Conservation (phyloP, 1,140 invertebrate species). For the Nilaparvata lugens region DNA sequence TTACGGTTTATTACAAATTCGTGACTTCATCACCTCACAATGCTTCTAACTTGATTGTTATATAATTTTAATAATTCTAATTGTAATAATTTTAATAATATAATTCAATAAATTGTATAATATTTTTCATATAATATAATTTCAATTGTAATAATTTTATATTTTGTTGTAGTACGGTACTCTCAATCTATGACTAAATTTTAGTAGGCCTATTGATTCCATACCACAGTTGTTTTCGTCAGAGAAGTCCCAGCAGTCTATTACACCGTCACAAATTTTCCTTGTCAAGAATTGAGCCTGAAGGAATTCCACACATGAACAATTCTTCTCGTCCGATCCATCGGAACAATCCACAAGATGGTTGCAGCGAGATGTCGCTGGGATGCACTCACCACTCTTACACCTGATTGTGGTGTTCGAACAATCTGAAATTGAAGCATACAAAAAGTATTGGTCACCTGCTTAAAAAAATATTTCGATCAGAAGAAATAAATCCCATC, state of each 20-base stretch:
- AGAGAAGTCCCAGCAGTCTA: conserved; percentile 71
- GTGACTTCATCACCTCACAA: too few species aligned
- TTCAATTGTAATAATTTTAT: too few species aligned
- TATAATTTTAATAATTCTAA: too few species aligned
- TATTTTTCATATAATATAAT: too few species aligned
- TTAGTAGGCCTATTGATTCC: conserved; percentile 10
- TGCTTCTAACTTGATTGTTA: too few species aligned
- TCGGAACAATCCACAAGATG: conserved; percentile 59
- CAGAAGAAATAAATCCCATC: too few species aligned
- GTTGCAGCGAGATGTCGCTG: conserved; percentile 58
- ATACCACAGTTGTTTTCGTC: conserved; percentile 71
- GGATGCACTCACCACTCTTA: conserved; percentile 54
- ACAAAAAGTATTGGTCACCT: conserved; percentile 21
- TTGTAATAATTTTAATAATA: too few species aligned
- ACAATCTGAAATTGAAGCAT: conserved; percentile 32
- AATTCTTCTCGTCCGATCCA: conserved; percentile 61
- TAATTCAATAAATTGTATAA: background rate
- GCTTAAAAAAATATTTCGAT: too few species aligned
- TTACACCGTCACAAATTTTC: conserved; percentile 72
- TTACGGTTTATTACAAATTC: too few species aligned
- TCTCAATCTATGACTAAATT: too few species aligned
- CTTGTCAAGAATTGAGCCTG: conserved; percentile 53
- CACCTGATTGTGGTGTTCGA: conserved; percentile 44
- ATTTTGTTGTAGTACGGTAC: too few species aligned
- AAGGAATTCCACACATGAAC: conserved; percentile 67